Base-by-base conservation (phyloP, 2,113 vertebrate genomes). In the Scalopus aquaticus region DNA sequence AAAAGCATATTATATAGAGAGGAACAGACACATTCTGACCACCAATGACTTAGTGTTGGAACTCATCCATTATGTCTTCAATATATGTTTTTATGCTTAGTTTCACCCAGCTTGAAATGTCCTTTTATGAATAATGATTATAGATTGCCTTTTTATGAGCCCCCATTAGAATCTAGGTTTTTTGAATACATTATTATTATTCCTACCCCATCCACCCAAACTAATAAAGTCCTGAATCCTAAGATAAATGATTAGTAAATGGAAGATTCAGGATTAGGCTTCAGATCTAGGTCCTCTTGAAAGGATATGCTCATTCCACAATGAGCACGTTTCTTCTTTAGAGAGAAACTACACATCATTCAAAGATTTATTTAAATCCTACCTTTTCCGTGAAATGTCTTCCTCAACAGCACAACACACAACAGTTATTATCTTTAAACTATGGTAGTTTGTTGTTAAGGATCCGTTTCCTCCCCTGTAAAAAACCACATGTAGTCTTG, bases 281-380 rank as follows among this genome's bases (percentile, higher is more conserved):
- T 87, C 82, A 93, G 91, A 76, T 60, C 49, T 60, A 88, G 37
- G 76, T 69, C 26, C 44, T 69, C 39, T 51, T 83, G 44, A 70
- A 32, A 56, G 4, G 26, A 49, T 58, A 6, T n/a, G 11, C 8
- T 74, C 12, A 49, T 90, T 90, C 82, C 32, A 39, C 39, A 3
- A 4, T 5, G 7, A 54, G 19, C 12, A 54, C 37, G 51, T 72
- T 78, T 39, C 32, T 46, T 32, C 69, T 3, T 37, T 39, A 16
- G n/a, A 11, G n/a, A 19, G 13, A 77, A 64, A 44, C 49, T 51
- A 76, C 6, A 37, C 10, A 28, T 24, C 17, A 30, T 44, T 89
- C 51, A 58, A 83, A 88, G 32, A 17, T 58, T n/a, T 79, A 16
- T 7, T 42, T 62, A 84, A 35, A 7, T 64, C 44, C 51, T 24